These are phyloP conservation scores for Noctua pronuba DNA, from an alignment of 2,888 invertebrate genomes.

Conservation along the genomic window DNA sequence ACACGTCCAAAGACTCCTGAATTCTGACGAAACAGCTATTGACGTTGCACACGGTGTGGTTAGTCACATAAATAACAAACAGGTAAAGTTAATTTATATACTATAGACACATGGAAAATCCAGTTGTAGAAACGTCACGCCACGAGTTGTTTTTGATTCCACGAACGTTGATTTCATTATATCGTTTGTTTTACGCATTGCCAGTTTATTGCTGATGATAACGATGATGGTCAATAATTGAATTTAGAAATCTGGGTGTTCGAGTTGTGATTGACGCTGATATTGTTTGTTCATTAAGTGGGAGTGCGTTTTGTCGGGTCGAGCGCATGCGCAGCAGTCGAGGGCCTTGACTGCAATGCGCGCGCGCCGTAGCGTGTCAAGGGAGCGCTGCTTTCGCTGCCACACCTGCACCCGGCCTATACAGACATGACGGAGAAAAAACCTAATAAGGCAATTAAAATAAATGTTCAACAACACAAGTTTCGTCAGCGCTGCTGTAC, in stretches of 20 bases:
- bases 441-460: conserved; percentile 70
- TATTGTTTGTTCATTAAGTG: conserved; percentile 78
- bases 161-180: conserved; percentile 24
- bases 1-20: background rate
- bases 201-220: conserved; percentile 23
- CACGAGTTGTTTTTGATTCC: conserved; percentile 28
- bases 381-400: conserved; percentile 90
- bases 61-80: conserved; percentile 56
- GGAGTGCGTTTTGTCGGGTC: conserved; percentile 72
- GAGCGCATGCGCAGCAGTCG: conserved; percentile 78
- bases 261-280: conserved; percentile 59
- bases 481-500: conserved; percentile 30
- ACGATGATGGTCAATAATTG: conserved; percentile 23
- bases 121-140: conserved; percentile 41
- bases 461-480: conserved; percentile 47
- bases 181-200: conserved; percentile 13
- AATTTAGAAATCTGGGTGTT: conserved; percentile 59
- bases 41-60: conserved; percentile 30
- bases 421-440: conserved; percentile 71
- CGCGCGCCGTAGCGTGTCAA: conserved; percentile 90
- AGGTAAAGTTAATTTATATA: conserved; percentile 54
- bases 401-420: conserved; percentile 83
- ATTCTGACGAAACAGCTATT: conserved; percentile 13
- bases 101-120: conserved; percentile 53
- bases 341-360: conserved; percentile 89